Evolutionary conservation across 2,113 vertebrate genomes (phyloP).

Genomic region (Plecotus auritus): DNA sequence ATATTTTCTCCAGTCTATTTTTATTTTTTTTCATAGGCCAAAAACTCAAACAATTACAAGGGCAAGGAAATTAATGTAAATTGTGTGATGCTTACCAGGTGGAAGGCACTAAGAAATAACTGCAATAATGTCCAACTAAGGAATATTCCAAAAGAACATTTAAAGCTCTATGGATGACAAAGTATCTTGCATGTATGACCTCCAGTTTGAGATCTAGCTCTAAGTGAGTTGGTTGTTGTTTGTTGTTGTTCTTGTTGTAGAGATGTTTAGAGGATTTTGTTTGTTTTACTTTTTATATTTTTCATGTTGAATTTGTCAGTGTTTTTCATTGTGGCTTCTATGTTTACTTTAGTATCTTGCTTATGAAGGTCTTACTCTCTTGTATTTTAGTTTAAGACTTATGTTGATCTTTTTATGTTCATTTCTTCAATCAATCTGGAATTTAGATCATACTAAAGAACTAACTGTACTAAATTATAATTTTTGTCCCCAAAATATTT

Average conservation of each 20-base stretch:
- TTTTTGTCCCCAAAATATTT: background rate
- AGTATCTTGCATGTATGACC: background rate
- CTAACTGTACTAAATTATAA: background rate
- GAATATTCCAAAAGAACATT: background rate
- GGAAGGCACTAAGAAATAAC: background rate
- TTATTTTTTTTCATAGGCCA: background rate
- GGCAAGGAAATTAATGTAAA: background rate
- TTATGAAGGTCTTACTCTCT: background rate
- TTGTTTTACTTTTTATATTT: constrained; percentile 12
- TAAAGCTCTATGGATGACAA: background rate
- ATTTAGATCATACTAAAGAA: background rate
- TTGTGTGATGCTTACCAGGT: background rate
- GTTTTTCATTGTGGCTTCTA: background rate
- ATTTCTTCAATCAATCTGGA: background rate
- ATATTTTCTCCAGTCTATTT: background rate
- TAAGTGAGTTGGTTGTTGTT: background rate
- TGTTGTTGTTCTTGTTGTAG: background rate
- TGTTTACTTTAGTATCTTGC: background rate
- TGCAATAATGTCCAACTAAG: background rate
- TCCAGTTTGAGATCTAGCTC: background rate
- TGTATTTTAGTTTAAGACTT: background rate
- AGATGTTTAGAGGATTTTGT: background rate
- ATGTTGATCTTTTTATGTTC: background rate
- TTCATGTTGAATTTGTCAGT: background rate
- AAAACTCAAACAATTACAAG: background rate